Base-by-base conservation (phyloP, 2,797 vertebrate species). In the Muraenolepis orangiensis region DNA sequence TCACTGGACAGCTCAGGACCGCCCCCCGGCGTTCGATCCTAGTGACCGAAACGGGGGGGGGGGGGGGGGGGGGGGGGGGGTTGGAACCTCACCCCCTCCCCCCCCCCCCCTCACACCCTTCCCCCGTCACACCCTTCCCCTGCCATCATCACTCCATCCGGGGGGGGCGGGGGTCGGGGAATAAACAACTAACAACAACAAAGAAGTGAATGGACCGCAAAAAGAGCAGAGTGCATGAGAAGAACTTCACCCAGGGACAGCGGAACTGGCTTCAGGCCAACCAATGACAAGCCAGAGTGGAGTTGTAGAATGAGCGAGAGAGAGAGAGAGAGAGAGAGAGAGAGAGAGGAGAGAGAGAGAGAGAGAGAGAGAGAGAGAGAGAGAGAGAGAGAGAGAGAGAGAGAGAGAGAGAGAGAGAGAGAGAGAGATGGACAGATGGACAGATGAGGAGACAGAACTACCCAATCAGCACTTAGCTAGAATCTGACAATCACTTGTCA, bases 401-500 rank as follows among this genome's bases (percentile, higher is more conserved):
- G 70, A 86, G 88, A 90, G 74, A 69, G 92, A 93, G 80, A 93
- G 87, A 83, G 87, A 88, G 89, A 85, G 83, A 89, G 70, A 86
- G 88, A 90, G 74, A 66, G 30, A 73, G 61, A 70, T 36, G 69
- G 13, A 14, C 16, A 69, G 16, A 30, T 26, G n/a, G n/a, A n/a
- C n/a, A n/a, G n/a, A n/a, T n/a, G n/a, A n/a, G n/a, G 89, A 87
- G 84, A 87, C 72, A 85, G 88, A 90, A 90, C 88, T 86, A 91
- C 89, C 91, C 87, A 92, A 95, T 95, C 92, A 95, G 95, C 95
- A 94, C 91, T 93, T 95, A 95, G 94, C 93, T 94, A 95, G 94
- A 96, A 94, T 97, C 95, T 96, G 96, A 98, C 97, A 98, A 98
- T 98, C 98, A 97, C 87, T 94, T 95, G 93, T 91, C 93, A 92